Evolutionary conservation across 2,113 vertebrate species (phyloP).

Genomic region (Chaetorhynchus papuensis): DNA sequence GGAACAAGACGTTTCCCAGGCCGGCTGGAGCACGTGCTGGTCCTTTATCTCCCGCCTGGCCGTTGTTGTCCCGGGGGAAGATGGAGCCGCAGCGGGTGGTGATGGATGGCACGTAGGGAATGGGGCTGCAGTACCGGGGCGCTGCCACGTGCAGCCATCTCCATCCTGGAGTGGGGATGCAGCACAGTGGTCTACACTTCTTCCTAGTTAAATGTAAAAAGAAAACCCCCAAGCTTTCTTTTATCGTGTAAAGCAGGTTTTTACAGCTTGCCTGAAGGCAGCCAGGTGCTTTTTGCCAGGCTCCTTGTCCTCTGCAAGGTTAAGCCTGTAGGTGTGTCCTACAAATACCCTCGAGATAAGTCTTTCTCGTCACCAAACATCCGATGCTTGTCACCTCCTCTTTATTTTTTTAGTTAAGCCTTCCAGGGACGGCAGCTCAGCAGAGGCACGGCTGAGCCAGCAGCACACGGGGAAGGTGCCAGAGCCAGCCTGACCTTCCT

Average conservation of each 20-base stretch:
- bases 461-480: background rate
- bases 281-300: background rate
- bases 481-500: background rate
- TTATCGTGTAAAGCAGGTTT: background rate
- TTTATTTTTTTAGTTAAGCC: background rate
- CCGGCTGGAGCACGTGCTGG: background rate
- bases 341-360: background rate
- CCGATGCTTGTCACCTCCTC: background rate
- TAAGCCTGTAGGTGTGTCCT: background rate
- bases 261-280: background rate
- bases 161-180: background rate
- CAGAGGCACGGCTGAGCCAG: background rate
- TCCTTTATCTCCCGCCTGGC: background rate
- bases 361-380: background rate
- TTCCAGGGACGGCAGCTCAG: background rate
- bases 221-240: background rate
- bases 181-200: fast-evolving
- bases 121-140: constrained; percentile 40
- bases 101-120: constrained; percentile 61
- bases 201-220: background rate
- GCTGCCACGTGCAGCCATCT: background rate
- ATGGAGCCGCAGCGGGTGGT: background rate
- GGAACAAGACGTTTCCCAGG: background rate
- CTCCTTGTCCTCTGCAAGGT: background rate
- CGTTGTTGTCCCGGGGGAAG: background rate